Conservation (phyloP, 2,888 invertebrate genomes). For the Rhopalosiphum nymphaeae region DNA sequence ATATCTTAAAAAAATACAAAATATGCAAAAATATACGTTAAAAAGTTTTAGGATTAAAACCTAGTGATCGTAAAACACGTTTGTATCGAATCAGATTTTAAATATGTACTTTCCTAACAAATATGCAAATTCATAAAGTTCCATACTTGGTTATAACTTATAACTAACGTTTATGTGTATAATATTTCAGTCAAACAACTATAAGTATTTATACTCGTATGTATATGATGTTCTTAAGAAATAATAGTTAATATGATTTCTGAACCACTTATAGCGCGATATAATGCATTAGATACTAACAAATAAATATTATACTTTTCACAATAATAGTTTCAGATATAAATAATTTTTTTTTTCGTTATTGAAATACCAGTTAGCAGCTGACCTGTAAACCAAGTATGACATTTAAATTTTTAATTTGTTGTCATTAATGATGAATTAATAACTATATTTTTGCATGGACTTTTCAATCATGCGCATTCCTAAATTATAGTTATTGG, state of each 20-base stretch:
- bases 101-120: conserved; percentile 12
- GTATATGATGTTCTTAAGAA: not conserved
- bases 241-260: not conserved
- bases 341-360: not conserved
- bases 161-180: not conserved
- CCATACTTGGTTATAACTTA: not conserved
- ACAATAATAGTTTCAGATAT: not conserved
- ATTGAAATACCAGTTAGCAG: not conserved
- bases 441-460: not conserved
- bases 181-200: not conserved
- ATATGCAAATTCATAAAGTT: conserved; percentile 34
- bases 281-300: not conserved
- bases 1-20: conserved; percentile 10
- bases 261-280: not conserved
- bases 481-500: not conserved
- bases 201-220: not conserved
- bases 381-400: too few species aligned
- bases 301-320: not conserved
- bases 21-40: conserved; percentile 8
- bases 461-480: not conserved
- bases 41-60: conserved; percentile 27
- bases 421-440: not conserved
- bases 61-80: conserved; percentile 20
- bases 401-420: not conserved
- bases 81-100: conserved; percentile 29